Base-by-base conservation (phyloP, 2,797 vertebrate genomes). In the Distichodus sexfasciatus region DNA sequence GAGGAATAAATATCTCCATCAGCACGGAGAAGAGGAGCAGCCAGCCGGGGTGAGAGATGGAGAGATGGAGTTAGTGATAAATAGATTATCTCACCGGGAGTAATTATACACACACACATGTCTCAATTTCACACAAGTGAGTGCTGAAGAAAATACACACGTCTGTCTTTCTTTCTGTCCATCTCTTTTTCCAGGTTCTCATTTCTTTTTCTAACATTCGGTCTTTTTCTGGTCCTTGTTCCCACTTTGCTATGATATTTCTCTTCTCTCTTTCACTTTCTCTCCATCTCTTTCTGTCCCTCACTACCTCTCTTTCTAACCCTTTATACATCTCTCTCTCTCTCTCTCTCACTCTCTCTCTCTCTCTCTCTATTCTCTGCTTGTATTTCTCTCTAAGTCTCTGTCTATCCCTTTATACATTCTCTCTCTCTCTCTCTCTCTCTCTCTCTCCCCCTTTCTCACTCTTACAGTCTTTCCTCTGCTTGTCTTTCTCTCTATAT, bases 31-130 rank as follows among this genome's bases (percentile, higher is more conserved):
- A 68, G 59, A 48, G 53, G 64, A 63, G 62, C 50, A 36, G 41
- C 68, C 60, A 64, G 53, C 5, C 2, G 15, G 62, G 35, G 43
- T 59, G 60, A 72, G 67, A 72, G 73, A 75, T 69, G 53, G 57
- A 79, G 26, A 63, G 72, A 69, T 4, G 3, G 29, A 41, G 54
- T 66, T 77, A 48, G 51, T 58, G 79, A 85, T 79, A 78, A 81
- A 88, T 77, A 59, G 75, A 82, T 81, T 78, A 77, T 78, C 79
- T 79, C 57, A 10, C 64, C 66, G 73, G 79, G 71, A 85, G 83
- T 81, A 85, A 87, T 85, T 84, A 86, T 76, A 74, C 51, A 40
- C 66, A 55, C 48, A 35, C 66, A 59, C 64, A 60, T 44, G 59
- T 6, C 64, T 69, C 67, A 84, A 51, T 29, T 17, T 41, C 46